These are phyloP conservation scores for Zeugodacus cucurbitae DNA, from an alignment of 1,140 invertebrate species.

Conservation along the genomic window DNA sequence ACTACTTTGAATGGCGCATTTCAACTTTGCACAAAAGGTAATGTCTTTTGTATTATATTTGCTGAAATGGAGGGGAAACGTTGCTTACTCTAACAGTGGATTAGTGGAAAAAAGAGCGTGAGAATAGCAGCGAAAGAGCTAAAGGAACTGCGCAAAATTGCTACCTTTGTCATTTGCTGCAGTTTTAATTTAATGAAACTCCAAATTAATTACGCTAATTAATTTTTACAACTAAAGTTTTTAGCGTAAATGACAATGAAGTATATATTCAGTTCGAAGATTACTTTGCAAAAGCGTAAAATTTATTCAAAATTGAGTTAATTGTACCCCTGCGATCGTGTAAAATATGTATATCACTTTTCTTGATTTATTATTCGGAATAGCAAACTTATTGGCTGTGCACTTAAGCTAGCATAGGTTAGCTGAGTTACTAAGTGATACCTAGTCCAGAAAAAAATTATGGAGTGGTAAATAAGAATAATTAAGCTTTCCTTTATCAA, in stretches of 20 bases:
- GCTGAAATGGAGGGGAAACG: not conserved
- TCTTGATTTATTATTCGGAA: too few species aligned
- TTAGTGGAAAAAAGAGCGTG: not conserved
- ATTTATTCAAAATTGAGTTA: not conserved
- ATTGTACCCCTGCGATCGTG: not conserved
- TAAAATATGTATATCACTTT: not conserved
- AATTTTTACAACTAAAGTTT: constrained; percentile 26
- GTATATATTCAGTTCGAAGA: not conserved
- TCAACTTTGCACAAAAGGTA: not conserved
- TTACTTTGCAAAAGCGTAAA: not conserved
- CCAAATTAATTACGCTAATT: constrained; percentile 37
- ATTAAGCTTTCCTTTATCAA: too few species aligned
- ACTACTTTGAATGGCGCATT: constrained; percentile 26
- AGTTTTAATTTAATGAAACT: constrained; percentile 20
- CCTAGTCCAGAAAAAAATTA: too few species aligned
- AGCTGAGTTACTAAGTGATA: too few species aligned
- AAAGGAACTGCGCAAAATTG: not conserved
- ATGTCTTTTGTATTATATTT: constrained; percentile 19
- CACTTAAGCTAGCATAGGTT: too few species aligned
- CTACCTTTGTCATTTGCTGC: not conserved
- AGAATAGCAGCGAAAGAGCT: not conserved
- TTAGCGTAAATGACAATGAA: not conserved
- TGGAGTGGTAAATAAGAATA: too few species aligned
- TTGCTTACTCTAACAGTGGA: too few species aligned
- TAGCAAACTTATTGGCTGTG: too few species aligned